These are phyloP conservation scores for Pelmatolapia mariae DNA, from an alignment of 2,113 vertebrate genomes.

Conservation along the genomic window DNA sequence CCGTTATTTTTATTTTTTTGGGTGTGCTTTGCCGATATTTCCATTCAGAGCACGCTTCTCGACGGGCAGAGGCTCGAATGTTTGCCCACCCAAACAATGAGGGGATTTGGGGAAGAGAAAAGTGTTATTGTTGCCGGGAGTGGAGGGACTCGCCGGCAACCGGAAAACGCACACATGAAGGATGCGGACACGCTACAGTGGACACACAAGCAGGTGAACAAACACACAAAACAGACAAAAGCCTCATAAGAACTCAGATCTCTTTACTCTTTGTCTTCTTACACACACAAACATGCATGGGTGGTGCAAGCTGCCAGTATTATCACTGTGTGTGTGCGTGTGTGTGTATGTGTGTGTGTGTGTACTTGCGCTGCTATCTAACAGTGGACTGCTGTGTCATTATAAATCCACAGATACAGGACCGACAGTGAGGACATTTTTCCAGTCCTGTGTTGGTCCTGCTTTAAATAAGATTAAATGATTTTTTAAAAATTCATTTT, in stretches of 20 bases:
- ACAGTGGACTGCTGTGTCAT: not conserved
- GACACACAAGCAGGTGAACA: constrained; percentile 15
- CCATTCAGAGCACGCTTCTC: constrained; percentile 39
- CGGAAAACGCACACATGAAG: constrained; percentile 9
- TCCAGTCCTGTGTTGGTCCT: not conserved
- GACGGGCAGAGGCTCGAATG: constrained; percentile 38
- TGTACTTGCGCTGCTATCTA: not conserved
- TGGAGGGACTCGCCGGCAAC: constrained; percentile 11
- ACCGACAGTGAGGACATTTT: not conserved
- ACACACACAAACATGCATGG: not conserved
- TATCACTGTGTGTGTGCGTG: not conserved
- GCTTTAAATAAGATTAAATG: not conserved
- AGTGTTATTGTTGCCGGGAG: constrained; percentile 34
- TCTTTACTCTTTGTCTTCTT: constrained; percentile 24
- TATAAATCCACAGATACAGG: not conserved
- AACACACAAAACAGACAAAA: constrained; percentile 1
- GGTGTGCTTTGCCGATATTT: constrained; percentile 16
- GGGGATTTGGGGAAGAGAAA: constrained; percentile 48
- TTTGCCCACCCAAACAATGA: constrained; percentile 58
- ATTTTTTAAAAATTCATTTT: not conserved
- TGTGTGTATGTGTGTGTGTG: not conserved
- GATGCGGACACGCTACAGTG: not conserved
- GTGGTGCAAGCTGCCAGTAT: constrained; percentile 5
- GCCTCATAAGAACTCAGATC: constrained; percentile 2
- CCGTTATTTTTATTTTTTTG: not conserved